Conservation (phyloP, 2,888 invertebrate species). For the Amphipoea lucens region DNA sequence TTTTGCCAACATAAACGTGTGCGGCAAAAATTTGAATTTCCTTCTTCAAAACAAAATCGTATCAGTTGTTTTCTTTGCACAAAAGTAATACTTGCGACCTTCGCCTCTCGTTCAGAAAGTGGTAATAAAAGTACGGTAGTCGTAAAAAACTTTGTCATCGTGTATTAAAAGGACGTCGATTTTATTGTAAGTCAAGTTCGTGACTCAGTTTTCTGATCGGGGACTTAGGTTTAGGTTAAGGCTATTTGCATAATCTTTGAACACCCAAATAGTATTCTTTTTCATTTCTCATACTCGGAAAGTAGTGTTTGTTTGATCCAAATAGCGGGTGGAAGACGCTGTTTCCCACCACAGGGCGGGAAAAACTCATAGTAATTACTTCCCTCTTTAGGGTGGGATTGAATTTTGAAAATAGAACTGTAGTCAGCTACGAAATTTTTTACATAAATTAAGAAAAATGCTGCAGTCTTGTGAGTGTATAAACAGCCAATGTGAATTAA, state of each 20-base stretch:
- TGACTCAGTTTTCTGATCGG: constrained; percentile 35
- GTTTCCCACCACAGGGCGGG: too few relatives aligned
- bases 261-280: neutral
- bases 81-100: constrained; percentile 46
- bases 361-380: too few relatives aligned
- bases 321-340: too few relatives aligned
- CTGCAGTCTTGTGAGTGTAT: too few relatives aligned
- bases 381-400: too few relatives aligned
- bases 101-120: constrained; percentile 37
- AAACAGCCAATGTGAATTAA: too few relatives aligned
- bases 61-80: constrained; percentile 42
- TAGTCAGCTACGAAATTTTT: too few relatives aligned
- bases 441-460: too few relatives aligned
- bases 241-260: constrained; percentile 18
- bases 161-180: constrained; percentile 48
- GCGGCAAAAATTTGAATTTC: constrained; percentile 1
- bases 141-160: constrained; percentile 60
- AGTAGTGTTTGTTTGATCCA: too few relatives aligned
- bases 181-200: constrained; percentile 46
- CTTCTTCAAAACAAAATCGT: constrained; percentile 39
- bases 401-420: too few relatives aligned
- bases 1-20: constrained; percentile 4
- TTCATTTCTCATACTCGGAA: too few relatives aligned
- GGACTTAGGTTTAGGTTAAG: constrained; percentile 13
- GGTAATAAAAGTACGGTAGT: constrained; percentile 59